Evolutionary conservation across 2,113 vertebrate genomes (phyloP), one percentile per base, ranked within the genome.

Genomic region (Bettongia penicillata): DNA sequence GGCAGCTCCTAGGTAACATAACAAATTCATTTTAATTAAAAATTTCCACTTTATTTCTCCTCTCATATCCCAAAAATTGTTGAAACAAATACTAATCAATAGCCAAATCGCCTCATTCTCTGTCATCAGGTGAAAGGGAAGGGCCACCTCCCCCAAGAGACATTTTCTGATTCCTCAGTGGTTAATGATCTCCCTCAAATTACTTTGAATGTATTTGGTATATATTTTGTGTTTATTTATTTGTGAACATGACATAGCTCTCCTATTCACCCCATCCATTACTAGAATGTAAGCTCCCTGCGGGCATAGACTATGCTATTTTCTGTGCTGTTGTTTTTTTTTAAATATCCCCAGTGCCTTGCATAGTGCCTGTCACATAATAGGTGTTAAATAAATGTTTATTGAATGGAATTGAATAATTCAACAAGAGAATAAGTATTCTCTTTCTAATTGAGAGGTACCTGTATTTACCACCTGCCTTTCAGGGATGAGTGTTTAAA

Each of bases 1-100:
- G 3, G 4, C 51, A 91, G 43, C 37, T 95, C 93, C 90, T 68
- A 28, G 95, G 23, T 43, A 97, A 95, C 97, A 96, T 96, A 96
- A 57, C 3, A 28, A 92, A 37, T 19, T 8, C 31, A n/a, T 19
- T 7, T 84, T 89, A 77, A 48, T 51, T 14, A 51, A 31, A 23
- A 28, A 68, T 43, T 84, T 94, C 51, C 3, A 49, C 24, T 3
- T 93, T 93, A 43, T 91, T 93, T 90, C 52, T 51, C 3, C 8
- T 47, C 26, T 22, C 90, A 52, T 10, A 23, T n/a, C 24, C 47
- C 3, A 3, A 23, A 19, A 11, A 11, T 77, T 28, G 92, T 95
- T 90, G 84, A 51, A 53, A n/a, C 25, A 93, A n/a, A 91, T 3
- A 6, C 1, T 28, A 49, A 53, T 43, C 28, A 1, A 23, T 28